Evolutionary conservation across 2,113 vertebrate species (phyloP), one percentile per base, ranked within the genome.

Genomic region (Otolemur garnettii): DNA sequence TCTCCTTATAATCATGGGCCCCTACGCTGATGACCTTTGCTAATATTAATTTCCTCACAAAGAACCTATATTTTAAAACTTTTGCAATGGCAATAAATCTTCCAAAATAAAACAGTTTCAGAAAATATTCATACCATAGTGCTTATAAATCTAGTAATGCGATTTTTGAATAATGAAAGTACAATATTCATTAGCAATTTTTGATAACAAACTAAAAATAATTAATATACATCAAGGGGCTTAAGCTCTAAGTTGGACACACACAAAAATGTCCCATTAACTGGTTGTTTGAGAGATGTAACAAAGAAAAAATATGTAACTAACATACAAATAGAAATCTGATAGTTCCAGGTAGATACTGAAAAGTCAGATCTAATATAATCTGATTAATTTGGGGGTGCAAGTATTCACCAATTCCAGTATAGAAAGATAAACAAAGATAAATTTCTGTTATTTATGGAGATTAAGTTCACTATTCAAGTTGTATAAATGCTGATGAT

Each of bases 281-380:
- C 15, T 86, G 38, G 14, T 77, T 77, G 64, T 19, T 91, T 87
- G 50, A 35, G 75, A 95, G 7, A 50, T 33, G 64, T 82, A 75
- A 35, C 30, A 92, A 81, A 50, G 24, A 75, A 81, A 81, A 55
- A 80, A 53, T 18, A 30, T 57, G 45, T 59, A 68, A 59, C 74
- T 74, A 64, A 87, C 24, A 45, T n/a, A 68, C 7, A 82, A 87
- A 66, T 24, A 68, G 38, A 91, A 87, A 95, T 59, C 35, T 95
- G 30, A 28, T 4, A 75, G 5, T 72, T 81, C 21, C 1, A 18
- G 18, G 26, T 45, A 59, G 8, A 12, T 24, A 59, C 17, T 74
- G 4, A 81, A 45, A 74, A 26, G 30, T 13, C 1, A 81, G 17
- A 33, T 30, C 8, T 21, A 87, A 30, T 1, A 10, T 81, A 28